Percentiles rank a stretch among this genome's conserved stretches.
phyloP scores from a whole-genome alignment of 2,113 vertebrate genomes.

The Cyprinodon tularosa region DNA sequence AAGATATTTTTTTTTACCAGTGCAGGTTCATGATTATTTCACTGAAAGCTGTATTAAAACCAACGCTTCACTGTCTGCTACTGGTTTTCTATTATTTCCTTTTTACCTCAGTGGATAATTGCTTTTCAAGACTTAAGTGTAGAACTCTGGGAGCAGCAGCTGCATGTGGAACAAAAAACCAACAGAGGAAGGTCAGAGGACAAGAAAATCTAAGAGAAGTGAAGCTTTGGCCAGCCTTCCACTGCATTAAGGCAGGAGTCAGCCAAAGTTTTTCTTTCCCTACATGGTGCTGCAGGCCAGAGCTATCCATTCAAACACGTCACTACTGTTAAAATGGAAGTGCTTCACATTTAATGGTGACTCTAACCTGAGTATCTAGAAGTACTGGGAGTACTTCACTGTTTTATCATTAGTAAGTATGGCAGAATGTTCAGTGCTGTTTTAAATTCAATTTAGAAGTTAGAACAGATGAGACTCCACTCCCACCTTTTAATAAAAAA shows the following conservation, averaged over 20 bases:
- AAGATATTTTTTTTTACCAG: constrained; percentile 4
- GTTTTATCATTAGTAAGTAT: not conserved
- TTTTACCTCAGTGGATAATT: constrained; percentile 60
- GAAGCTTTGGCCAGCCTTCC: constrained; percentile 44
- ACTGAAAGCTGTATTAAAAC: constrained; percentile 8
- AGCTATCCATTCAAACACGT: constrained; percentile 21
- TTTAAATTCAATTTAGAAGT: not conserved
- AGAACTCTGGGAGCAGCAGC: constrained; percentile 35
- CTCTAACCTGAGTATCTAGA: not conserved
- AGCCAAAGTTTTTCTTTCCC: constrained; percentile 35
- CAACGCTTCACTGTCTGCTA: not conserved
- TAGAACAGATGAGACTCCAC: not conserved
- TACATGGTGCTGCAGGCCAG: constrained; percentile 35
- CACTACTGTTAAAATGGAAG: not conserved
- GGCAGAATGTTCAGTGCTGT: not conserved
- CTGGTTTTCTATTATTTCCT: constrained; percentile 20
- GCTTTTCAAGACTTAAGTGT: constrained; percentile 69
- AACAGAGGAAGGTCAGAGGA: not conserved
- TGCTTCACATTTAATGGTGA: not conserved
- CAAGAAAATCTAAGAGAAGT: constrained; percentile 14
- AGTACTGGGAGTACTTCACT: not conserved
- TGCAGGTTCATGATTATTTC: constrained; percentile 1
- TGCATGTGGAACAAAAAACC: not conserved
- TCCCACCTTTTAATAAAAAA: not conserved
- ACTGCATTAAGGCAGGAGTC: constrained; percentile 37